A percentile compares a stretch with the other conserved stretches of the same genome.
phyloP scores from a whole-genome alignment of 2,888 invertebrate species.

The Eupsilia transversa region DNA sequence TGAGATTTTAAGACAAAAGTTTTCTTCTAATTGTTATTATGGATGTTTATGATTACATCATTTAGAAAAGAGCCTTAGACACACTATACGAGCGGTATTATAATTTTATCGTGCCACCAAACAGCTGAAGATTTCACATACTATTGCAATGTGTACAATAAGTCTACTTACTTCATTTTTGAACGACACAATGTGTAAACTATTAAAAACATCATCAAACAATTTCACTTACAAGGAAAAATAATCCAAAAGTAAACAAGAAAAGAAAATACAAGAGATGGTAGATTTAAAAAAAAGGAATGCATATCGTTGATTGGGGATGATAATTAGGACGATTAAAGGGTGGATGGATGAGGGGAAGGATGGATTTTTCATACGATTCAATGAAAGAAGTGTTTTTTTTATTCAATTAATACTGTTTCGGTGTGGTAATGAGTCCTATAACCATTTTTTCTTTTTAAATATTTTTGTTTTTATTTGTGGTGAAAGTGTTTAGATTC shows the following conservation, averaged over 20 bases:
- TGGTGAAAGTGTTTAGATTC: slow-evolving; percentile 20
- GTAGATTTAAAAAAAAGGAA: not conserved
- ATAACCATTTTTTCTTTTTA: not conserved
- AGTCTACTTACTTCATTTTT: not conserved
- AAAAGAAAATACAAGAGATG: not conserved
- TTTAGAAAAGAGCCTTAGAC: not conserved
- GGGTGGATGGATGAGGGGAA: not conserved
- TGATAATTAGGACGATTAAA: not conserved
- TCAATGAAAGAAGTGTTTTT: not conserved
- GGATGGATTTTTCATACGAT: not conserved
- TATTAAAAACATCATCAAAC: not conserved
- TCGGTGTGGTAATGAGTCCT: not conserved
- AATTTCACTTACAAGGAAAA: not conserved
- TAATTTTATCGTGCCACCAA: not conserved
- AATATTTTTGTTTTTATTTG: not conserved
- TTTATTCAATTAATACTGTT: not conserved
- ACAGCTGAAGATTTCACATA: not conserved
- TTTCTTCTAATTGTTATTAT: not conserved
- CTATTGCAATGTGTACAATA: not conserved
- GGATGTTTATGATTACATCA: slow-evolving; percentile 10
- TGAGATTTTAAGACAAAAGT: not conserved
- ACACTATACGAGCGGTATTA: not conserved
- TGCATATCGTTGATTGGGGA: not conserved
- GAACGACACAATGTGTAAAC: not conserved
- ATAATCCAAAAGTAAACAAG: not conserved